These are phyloP conservation scores for Phyllopteryx taeniolatus DNA, from an alignment of 2,113 vertebrate species.

Conservation along the genomic window DNA sequence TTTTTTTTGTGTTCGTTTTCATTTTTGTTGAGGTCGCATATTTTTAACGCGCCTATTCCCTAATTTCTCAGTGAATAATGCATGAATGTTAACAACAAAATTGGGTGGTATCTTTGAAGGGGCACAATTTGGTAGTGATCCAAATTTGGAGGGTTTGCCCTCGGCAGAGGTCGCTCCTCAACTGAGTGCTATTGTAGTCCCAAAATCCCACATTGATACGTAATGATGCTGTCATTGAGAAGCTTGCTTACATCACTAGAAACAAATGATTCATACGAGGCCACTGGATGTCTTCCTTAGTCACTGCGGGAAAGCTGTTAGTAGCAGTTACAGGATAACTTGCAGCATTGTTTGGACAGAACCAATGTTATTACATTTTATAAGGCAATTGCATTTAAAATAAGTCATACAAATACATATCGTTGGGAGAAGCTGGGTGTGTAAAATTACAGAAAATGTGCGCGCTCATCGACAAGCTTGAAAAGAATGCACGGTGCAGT, in stretches of 20 bases:
- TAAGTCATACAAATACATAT: too few relatives aligned
- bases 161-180: not conserved
- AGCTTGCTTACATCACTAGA: not conserved
- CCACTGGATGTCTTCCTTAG: not conserved
- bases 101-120: not conserved
- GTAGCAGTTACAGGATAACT: too few relatives aligned
- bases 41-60: not conserved
- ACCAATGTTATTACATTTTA: too few relatives aligned
- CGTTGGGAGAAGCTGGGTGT: too few relatives aligned
- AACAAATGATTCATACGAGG: not conserved
- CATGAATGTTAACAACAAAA: not conserved
- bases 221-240: not conserved
- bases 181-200: not conserved
- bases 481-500: too few relatives aligned
- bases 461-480: too few relatives aligned
- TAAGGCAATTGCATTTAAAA: too few relatives aligned
- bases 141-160: not conserved
- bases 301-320: too few relatives aligned
- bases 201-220: not conserved
- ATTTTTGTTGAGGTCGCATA: not conserved
- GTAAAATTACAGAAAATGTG: too few relatives aligned
- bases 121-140: not conserved
- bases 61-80: not conserved
- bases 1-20: not conserved
- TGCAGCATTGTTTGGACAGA: too few relatives aligned